Conservation (phyloP, 2,888 invertebrate species). For the Catonia carolina region DNA sequence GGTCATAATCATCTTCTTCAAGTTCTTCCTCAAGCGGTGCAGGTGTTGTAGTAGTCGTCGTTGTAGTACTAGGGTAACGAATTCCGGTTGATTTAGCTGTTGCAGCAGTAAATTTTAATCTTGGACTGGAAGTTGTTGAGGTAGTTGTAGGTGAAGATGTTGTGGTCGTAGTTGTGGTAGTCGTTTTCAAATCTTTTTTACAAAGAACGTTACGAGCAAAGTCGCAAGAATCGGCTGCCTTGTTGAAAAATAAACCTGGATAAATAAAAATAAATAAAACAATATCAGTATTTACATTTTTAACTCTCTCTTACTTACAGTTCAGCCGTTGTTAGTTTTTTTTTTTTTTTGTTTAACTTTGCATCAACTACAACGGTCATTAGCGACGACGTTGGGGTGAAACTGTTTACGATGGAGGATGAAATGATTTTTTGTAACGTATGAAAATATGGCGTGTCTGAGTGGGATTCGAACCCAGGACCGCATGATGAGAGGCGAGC, state of each 20-base stretch:
- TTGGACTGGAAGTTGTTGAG: conserved; percentile 46
- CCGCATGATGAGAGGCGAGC: too few relatives aligned
- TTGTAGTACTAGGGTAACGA: conserved; percentile 42
- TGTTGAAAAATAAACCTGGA: conserved; percentile 82
- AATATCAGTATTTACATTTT: conserved; percentile 18
- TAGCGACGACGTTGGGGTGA: too few relatives aligned
- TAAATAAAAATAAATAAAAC: conserved; percentile 8
- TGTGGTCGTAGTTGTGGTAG: conserved; percentile 45
- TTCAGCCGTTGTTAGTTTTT: too few relatives aligned
- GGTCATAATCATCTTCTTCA: conserved; percentile 38
- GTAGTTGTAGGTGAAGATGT: conserved; percentile 40
- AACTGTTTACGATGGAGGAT: too few relatives aligned
- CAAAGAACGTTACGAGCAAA: conserved; percentile 82
- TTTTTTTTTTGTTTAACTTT: too few relatives aligned
- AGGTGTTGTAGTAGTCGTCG: conserved; percentile 35
- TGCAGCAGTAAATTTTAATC: conserved; percentile 43
- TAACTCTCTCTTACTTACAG: too few relatives aligned
- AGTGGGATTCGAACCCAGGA: too few relatives aligned
- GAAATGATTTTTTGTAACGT: too few relatives aligned
- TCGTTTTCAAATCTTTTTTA: conserved; percentile 53
- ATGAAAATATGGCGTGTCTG: too few relatives aligned
- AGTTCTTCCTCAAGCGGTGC: conserved; percentile 38
- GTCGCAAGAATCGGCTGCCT: conserved; percentile 86
- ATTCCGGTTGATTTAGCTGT: conserved; percentile 45
- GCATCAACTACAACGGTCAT: too few relatives aligned